Conservation (phyloP, 2,113 vertebrate genomes). For the Litocranius walleri region DNA sequence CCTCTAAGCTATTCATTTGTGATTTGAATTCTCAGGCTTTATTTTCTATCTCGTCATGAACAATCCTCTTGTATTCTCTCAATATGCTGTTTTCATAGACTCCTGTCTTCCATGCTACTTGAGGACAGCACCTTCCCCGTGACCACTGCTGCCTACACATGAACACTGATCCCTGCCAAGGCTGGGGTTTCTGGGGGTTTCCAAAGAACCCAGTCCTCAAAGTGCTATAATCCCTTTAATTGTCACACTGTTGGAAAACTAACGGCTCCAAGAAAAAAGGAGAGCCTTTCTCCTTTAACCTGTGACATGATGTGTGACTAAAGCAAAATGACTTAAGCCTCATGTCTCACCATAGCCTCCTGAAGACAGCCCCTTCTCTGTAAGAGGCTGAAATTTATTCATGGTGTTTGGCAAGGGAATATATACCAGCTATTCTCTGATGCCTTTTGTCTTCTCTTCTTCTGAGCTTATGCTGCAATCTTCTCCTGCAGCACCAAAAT, state of each 20-base stretch:
- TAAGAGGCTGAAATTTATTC: background rate
- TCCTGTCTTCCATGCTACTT: background rate
- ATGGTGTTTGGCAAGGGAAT: background rate
- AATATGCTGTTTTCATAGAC: background rate
- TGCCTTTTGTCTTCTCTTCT: background rate
- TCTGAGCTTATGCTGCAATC: background rate
- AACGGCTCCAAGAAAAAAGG: background rate
- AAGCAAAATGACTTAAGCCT: background rate
- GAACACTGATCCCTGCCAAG: background rate
- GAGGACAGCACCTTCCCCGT: background rate
- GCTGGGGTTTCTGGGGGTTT: background rate
- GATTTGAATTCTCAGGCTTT: background rate
- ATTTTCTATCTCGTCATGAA: background rate
- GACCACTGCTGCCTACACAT: background rate
- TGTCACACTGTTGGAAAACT: background rate
- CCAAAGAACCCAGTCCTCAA: background rate
- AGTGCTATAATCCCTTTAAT: background rate
- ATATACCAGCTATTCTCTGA: background rate
- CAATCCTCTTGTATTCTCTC: background rate
- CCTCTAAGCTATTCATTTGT: background rate
- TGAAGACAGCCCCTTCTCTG: background rate
- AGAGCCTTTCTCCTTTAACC: background rate
- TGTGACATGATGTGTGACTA: background rate
- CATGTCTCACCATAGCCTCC: background rate
- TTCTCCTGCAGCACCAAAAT: background rate